phyloP scores from a whole-genome alignment of 2,888 invertebrate genomes.

The Hypomecis punctinalis region DNA sequence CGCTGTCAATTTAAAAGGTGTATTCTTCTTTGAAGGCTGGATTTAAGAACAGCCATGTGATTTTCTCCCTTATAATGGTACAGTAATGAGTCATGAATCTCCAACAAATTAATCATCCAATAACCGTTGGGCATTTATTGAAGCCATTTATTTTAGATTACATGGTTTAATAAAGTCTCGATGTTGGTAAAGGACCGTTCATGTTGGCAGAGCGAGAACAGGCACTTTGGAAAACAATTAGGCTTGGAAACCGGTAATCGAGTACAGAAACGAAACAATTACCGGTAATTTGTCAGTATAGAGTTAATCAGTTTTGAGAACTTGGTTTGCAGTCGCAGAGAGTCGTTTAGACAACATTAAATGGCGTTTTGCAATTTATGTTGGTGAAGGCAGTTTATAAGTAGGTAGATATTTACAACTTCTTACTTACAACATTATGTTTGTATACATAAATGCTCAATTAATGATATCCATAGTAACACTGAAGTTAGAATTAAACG shows the following conservation, averaged over 20 bases:
- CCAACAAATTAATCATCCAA: conserved; percentile 51
- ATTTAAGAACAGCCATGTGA: conserved; percentile 52
- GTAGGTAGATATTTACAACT: neutral
- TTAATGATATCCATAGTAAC: neutral
- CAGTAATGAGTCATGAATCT: conserved; percentile 51
- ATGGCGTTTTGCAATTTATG: neutral
- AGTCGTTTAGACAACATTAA: conserved; percentile 16
- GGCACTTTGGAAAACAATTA: conserved; percentile 37
- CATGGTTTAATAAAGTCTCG: conserved; percentile 39
- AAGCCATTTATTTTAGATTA: conserved; percentile 46
- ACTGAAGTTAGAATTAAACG: too few species aligned
- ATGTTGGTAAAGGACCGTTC: conserved; percentile 23
- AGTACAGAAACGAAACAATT: conserved; percentile 31
- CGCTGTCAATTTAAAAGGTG: conserved; percentile 44
- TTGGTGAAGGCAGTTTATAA: neutral
- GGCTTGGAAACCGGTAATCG: conserved; percentile 24
- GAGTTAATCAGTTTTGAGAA: conserved; percentile 23
- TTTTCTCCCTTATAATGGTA: conserved; percentile 49
- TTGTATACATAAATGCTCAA: neutral
- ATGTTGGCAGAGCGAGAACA: conserved; percentile 35
- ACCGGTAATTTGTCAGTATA: conserved; percentile 17
- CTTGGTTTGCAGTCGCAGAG: conserved; percentile 7
- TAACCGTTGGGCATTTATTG: conserved; percentile 48
- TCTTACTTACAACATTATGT: neutral
- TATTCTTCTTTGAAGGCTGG: conserved; percentile 45